Base-by-base conservation (phyloP, 2,888 invertebrate species). In the Hesperia comma region DNA sequence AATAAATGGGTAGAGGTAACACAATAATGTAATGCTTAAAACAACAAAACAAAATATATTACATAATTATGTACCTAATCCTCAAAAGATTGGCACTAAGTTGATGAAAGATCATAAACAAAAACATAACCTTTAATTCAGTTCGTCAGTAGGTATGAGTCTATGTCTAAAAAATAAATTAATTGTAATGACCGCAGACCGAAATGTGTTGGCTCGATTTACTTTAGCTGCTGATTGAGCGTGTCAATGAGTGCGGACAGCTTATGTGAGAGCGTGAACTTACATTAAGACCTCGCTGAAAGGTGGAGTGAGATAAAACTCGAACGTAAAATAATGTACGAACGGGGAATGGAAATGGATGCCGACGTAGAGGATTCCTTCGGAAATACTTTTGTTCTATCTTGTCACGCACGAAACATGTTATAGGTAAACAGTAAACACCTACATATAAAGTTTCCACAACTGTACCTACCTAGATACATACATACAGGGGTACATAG, bases 261-360 rank as follows among this genome's bases (percentile, higher is more conserved):
- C 53, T 64, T 64, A 64, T 58, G 41, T 40, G 41, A 64, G 58
- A 58, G 64, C 19, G 64, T 53, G 64, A 58, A 64, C 58, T 64
- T 57, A 58, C 58, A 64, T 64, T 64, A 64, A 58, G 64, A 64
- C 51, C 58, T 53, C 53, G 58, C 58, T 64, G 58, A 64, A 64
- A 58, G 58, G 63, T 64, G 71, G 72, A 70, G 70, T 26, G 69
- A 74, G 75, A 74, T 75, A 75, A 76, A 76, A 76, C 76, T 72
- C 71, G 72, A 74, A 74, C 74, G 74, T 74, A 68, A 69, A 74
- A 71, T 74, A 71, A 74, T 73, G 72, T 58, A 68, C 70, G 70
- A 69, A 69, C 63, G 66, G 51, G 49, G 51, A 57, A 37, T 72
- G 68, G 67, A 66, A 70, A 67, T 63, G 67, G 68, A 62, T 56